Conservation (phyloP, 2,113 vertebrate genomes). For the Myanophis thanlyinensis region DNA sequence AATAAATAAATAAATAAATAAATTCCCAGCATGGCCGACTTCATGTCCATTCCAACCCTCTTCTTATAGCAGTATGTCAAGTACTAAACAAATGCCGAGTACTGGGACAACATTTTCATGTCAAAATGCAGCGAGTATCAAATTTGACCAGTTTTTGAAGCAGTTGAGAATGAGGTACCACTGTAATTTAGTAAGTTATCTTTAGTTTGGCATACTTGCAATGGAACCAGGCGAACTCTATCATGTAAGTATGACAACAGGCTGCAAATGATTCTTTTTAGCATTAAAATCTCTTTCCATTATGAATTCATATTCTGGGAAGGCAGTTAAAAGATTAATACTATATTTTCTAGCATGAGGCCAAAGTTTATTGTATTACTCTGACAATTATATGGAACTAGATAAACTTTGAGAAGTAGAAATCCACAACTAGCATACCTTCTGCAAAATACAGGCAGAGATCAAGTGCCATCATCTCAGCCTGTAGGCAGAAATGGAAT, state of each 20-base stretch:
- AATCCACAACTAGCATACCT: not conserved
- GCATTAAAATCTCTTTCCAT: not conserved
- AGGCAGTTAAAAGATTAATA: not conserved
- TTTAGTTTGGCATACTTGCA: not conserved
- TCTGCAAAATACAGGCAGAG: not conserved
- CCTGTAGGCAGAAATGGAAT: not conserved
- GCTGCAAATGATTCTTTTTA: no score
- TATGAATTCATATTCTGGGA: not conserved
- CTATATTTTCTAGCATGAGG: not conserved
- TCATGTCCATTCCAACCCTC: no score
- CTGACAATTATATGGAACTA: not conserved
- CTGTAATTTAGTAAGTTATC: not conserved
- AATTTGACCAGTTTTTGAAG: not conserved
- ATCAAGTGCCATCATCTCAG: not conserved
- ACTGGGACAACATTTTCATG: no score
- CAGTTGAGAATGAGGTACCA: not conserved
- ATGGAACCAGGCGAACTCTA: not conserved
- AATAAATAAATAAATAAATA: no score
- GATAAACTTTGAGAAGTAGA: not conserved
- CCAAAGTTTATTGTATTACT: not conserved
- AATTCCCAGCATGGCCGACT: no score
- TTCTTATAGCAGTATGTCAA: no score
- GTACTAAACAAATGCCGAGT: no score
- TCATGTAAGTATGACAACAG: not conserved
- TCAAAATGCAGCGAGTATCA: not conserved